A percentile compares a stretch with the other conserved stretches of the same genome.
Conservation (phyloP, 2,113 vertebrate species). For the Pseudonaja textilis region DNA sequence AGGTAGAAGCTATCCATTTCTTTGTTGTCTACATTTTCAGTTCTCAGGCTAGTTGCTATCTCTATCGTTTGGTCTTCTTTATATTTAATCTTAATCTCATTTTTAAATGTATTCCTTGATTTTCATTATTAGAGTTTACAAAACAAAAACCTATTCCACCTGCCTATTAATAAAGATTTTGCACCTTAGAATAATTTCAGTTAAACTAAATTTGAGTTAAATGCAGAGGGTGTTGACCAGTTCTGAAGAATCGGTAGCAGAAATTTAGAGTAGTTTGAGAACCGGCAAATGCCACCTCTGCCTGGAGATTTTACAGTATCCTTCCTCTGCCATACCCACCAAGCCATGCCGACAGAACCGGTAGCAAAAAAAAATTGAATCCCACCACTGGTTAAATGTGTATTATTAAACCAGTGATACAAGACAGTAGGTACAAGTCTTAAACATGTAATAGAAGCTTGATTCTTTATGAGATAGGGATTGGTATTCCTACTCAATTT, state of each 20-base stretch:
- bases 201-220: constrained; percentile 37
- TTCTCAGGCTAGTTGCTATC: not conserved
- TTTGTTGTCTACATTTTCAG: not conserved
- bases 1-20: not conserved
- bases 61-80: not conserved
- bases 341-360: no score
- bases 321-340: no score
- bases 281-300: no score
- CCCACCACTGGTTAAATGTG: not conserved
- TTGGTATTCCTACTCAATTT: not conserved
- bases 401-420: constrained; percentile 35
- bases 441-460: constrained; percentile 26
- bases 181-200: constrained; percentile 19
- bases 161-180: not conserved
- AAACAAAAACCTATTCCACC: constrained; percentile 4
- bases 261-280: no score
- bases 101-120: not conserved
- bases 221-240: no score
- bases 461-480: not conserved
- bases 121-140: not conserved
- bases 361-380: no score
- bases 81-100: not conserved
- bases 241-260: no score
- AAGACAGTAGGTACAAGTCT: constrained; percentile 12
- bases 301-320: no score